Conservation (phyloP, 2,113 vertebrate genomes). For the Ailuropoda melanoleuca region DNA sequence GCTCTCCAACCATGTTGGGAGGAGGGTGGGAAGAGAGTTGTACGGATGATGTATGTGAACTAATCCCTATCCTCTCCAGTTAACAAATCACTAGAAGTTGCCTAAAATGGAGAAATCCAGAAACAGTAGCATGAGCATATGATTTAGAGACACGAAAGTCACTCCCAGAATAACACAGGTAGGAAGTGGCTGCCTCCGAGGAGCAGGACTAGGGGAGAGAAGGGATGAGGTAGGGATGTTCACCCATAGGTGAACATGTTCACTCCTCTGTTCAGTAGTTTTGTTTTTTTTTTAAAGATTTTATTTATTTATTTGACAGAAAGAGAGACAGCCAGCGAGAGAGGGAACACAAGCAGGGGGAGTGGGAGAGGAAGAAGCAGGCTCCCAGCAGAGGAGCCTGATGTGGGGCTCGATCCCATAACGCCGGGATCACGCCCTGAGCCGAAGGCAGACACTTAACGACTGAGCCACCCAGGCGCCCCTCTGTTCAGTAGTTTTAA, state of each 20-base stretch:
- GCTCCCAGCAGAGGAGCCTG: too few species aligned
- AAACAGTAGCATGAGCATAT: background rate
- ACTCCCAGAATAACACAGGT: background rate
- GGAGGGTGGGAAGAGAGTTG: background rate
- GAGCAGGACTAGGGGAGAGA: background rate
- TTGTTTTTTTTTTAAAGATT: too few species aligned
- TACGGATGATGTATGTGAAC: background rate
- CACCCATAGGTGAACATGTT: background rate
- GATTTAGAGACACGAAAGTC: background rate
- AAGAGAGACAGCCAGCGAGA: too few species aligned
- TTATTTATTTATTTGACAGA: too few species aligned
- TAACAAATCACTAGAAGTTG: background rate
- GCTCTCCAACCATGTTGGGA: background rate
- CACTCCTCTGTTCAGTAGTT: conserved; percentile 46
- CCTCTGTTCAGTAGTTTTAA: conserved; percentile 46
- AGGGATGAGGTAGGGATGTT: background rate
- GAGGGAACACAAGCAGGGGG: too few species aligned
- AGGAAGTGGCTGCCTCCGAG: background rate
- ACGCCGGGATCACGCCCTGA: too few species aligned
- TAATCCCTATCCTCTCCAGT: background rate
- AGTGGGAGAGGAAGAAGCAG: too few species aligned
- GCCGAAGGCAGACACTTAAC: too few species aligned
- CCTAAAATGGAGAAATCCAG: background rate
- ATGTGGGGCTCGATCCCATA: too few species aligned
- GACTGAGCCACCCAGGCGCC: too few species aligned